These are phyloP conservation scores for Drosophila bipectinata DNA, from an alignment of 1,140 invertebrate genomes.

Conservation along the genomic window DNA sequence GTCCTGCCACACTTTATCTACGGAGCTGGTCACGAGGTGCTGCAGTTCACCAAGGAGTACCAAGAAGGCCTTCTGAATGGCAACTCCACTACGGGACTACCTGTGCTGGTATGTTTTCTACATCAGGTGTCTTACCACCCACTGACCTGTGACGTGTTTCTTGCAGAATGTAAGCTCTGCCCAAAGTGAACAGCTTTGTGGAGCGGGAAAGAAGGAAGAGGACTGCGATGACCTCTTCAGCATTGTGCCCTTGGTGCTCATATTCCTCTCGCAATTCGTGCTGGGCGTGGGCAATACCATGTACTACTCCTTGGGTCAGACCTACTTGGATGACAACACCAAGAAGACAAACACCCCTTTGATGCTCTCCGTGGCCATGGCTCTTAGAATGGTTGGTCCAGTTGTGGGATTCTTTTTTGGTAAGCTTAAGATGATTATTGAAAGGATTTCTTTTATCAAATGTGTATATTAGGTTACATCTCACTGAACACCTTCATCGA, in stretches of 20 bases:
- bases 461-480: conserved; percentile 85
- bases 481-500: conserved; percentile 88
- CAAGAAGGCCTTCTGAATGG: conserved; percentile 40
- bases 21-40: conserved; percentile 86
- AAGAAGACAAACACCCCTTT: conserved; percentile 88
- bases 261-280: conserved; percentile 89
- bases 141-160: neutral
- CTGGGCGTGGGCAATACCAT: conserved; percentile 89
- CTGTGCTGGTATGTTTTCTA: conserved; percentile 42
- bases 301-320: conserved; percentile 88
- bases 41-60: conserved; percentile 84
- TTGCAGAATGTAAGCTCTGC: conserved; percentile 46
- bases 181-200: conserved; percentile 66
- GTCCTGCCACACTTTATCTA: conserved; percentile 89
- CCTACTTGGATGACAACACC: conserved; percentile 89
- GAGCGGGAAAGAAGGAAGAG: conserved; percentile 55
- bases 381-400: conserved; percentile 79
- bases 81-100: conserved; percentile 22
- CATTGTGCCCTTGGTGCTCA: conserved; percentile 86
- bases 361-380: conserved; percentile 84
- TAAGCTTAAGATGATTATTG: conserved; percentile 18
- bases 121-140: too few relatives aligned
- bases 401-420: conserved; percentile 79
- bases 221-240: conserved; percentile 85
- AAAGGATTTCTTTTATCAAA: neutral